Percentiles rank a stretch among this genome's conserved stretches.
These are phyloP conservation scores for Agrochola lota DNA, from an alignment of 2,888 invertebrate species.

Conservation along the genomic window DNA sequence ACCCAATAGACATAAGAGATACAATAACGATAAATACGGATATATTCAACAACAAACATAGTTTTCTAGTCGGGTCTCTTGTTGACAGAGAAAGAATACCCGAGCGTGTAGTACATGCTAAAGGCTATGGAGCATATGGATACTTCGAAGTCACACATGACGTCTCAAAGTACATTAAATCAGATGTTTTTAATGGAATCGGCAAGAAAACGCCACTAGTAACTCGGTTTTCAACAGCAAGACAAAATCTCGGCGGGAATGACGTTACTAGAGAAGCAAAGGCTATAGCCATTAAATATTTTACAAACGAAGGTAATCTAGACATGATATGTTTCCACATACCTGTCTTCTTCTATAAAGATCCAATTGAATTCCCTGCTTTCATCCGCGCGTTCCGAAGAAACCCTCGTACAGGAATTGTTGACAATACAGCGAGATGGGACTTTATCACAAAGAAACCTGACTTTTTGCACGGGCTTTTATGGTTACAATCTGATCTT, in stretches of 20 bases:
- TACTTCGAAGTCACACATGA: slow-evolving; percentile 96
- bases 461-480: slow-evolving; percentile 93
- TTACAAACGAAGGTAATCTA: slow-evolving; percentile 73
- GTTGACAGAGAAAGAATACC: slow-evolving; percentile 95
- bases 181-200: slow-evolving; percentile 90
- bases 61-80: slow-evolving; percentile 93
- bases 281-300: slow-evolving; percentile 84
- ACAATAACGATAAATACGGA: slow-evolving; percentile 69
- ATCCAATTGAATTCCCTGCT: slow-evolving; percentile 15
- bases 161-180: slow-evolving; percentile 91
- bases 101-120: slow-evolving; percentile 97
- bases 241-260: slow-evolving; percentile 92
- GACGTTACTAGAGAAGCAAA: slow-evolving; percentile 80
- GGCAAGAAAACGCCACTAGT: slow-evolving; percentile 91
- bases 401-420: slow-evolving; percentile 26
- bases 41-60: slow-evolving; percentile 76
- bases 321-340: slow-evolving; percentile 84
- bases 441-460: slow-evolving; percentile 88
- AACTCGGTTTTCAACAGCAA: slow-evolving; percentile 90
- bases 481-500: slow-evolving; percentile 95
- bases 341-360: slow-evolving; percentile 80
- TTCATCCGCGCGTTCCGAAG: slow-evolving; percentile 16
- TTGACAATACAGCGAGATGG: slow-evolving; percentile 74
- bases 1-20: slow-evolving; percentile 93
- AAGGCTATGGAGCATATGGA: slow-evolving; percentile 96